Evolutionary conservation across 2,797 vertebrate species (phyloP).

Genomic region (Xenentodon cancila): DNA sequence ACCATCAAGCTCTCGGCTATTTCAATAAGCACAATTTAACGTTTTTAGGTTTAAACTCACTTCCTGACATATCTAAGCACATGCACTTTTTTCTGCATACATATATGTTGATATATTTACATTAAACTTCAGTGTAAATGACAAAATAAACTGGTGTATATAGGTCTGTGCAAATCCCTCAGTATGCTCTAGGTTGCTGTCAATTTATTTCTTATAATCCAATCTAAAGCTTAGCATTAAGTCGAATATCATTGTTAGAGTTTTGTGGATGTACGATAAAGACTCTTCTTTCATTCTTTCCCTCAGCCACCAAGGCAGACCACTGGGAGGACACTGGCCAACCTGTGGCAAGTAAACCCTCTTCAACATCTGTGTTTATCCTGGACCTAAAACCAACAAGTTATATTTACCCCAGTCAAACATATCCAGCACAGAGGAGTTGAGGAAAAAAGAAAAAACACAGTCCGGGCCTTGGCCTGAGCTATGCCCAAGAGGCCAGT

Average conservation of each 20-base stretch:
- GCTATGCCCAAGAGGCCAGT: constrained; percentile 18
- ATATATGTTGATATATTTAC: too few species aligned
- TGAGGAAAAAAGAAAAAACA: constrained; percentile 30
- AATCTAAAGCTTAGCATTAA: constrained; percentile 43
- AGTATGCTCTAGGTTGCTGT: constrained; percentile 34
- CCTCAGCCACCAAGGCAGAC: constrained; percentile 53
- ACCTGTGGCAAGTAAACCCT: constrained; percentile 75
- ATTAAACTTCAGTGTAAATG: constrained; percentile 8
- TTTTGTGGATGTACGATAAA: constrained; percentile 43
- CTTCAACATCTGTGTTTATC: constrained; percentile 87
- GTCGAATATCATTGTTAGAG: constrained; percentile 49
- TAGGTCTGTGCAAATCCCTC: constrained; percentile 40
- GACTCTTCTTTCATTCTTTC: constrained; percentile 36
- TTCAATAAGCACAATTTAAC: constrained; percentile 24
- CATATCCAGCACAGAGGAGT: constrained; percentile 59
- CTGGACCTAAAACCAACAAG: constrained; percentile 82
- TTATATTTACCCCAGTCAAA: constrained; percentile 85
- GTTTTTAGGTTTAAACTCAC: constrained; percentile 5
- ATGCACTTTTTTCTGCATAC: constrained; percentile 12
- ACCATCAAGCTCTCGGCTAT: constrained; percentile 4
- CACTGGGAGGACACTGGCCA: constrained; percentile 62
- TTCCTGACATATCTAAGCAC: background rate
- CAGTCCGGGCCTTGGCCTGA: constrained; percentile 22
- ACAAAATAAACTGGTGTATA: constrained; percentile 25
- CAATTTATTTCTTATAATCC: constrained; percentile 32